phyloP scores from a whole-genome alignment of 2,797 vertebrate genomes.

The Craterocephalus amniculus region DNA sequence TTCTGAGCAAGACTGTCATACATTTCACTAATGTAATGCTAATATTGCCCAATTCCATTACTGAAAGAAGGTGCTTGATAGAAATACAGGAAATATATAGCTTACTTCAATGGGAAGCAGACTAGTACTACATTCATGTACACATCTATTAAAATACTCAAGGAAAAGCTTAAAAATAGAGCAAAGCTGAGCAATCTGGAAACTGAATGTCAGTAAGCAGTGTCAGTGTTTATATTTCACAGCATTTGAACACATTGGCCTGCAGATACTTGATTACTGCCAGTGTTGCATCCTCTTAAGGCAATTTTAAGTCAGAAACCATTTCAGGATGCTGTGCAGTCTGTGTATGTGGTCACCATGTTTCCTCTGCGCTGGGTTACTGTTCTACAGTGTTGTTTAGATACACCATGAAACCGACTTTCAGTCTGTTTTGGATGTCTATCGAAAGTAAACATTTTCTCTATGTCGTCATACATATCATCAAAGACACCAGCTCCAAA shows the following conservation, averaged over 20 bases:
- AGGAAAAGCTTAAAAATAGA: neutral
- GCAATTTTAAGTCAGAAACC: conserved; percentile 21
- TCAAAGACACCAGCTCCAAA: conserved; percentile 84
- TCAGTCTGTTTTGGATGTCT: conserved; percentile 85
- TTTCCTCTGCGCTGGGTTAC: conserved; percentile 96
- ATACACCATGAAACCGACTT: conserved; percentile 86
- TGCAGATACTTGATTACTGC: conserved; percentile 32
- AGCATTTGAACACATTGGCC: conserved; percentile 33
- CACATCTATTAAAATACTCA: conserved; percentile 21
- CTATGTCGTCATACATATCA: conserved; percentile 93
- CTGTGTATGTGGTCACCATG: conserved; percentile 97
- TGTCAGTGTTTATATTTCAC: conserved; percentile 36
- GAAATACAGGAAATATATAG: conserved; percentile 44
- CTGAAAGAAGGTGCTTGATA: conserved; percentile 41
- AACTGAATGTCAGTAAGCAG: conserved; percentile 24
- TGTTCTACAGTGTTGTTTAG: conserved; percentile 94
- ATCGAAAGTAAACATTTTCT: conserved; percentile 95
- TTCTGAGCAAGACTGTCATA: conserved; percentile 15
- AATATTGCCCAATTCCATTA: conserved; percentile 19
- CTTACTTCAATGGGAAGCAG: conserved; percentile 35
- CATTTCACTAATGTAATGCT: conserved; percentile 18
- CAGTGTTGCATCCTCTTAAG: conserved; percentile 36
- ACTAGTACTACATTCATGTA: conserved; percentile 38
- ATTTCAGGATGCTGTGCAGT: conserved; percentile 87
- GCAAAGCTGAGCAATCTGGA: conserved; percentile 1